These are phyloP conservation scores for Sitophilus oryzae DNA, from an alignment of 1,140 invertebrate species.

Conservation along the genomic window DNA sequence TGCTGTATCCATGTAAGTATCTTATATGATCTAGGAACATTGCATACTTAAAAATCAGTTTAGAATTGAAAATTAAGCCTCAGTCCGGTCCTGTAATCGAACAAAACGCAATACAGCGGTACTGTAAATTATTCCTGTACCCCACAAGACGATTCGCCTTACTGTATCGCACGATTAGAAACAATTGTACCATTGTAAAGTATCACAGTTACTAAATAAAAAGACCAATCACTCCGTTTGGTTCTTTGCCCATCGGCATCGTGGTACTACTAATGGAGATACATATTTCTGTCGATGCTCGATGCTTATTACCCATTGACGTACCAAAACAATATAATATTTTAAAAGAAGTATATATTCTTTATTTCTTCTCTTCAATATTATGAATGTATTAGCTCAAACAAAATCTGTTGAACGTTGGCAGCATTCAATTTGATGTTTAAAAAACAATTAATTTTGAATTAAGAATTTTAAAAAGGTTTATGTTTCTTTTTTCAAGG, in stretches of 20 bases:
- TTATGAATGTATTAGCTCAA: too few relatives aligned
- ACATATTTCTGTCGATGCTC: not conserved
- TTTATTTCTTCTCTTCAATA: too few relatives aligned
- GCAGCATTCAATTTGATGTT: too few relatives aligned
- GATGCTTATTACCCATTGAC: slow-evolving; percentile 1
- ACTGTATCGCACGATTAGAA: slow-evolving; percentile 7
- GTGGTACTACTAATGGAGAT: slow-evolving; percentile 2
- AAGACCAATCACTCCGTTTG: slow-evolving; percentile 8
- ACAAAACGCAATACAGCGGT: not conserved
- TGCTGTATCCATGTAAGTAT: too few relatives aligned
- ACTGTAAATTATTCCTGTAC: not conserved
- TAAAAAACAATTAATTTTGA: too few relatives aligned
- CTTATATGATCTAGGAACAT: too few relatives aligned
- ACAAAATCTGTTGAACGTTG: too few relatives aligned
- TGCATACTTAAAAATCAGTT: too few relatives aligned
- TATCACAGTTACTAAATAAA: slow-evolving; percentile 5
- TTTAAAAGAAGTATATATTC: too few relatives aligned
- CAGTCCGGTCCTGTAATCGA: not conserved
- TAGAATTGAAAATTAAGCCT: too few relatives aligned
- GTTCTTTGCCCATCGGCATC: not conserved
- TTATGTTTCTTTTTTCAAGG: slow-evolving; percentile 64
- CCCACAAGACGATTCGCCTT: not conserved
- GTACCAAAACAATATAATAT: not conserved
- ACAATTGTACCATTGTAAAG: slow-evolving; percentile 7
- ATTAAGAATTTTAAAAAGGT: too few relatives aligned